A percentile compares a stretch with the other conserved stretches of the same genome.
Evolutionary conservation across 35 echinoderm and acorn worm species (phyloP).

Genomic region (Eucidaris tribuloides): DNA sequence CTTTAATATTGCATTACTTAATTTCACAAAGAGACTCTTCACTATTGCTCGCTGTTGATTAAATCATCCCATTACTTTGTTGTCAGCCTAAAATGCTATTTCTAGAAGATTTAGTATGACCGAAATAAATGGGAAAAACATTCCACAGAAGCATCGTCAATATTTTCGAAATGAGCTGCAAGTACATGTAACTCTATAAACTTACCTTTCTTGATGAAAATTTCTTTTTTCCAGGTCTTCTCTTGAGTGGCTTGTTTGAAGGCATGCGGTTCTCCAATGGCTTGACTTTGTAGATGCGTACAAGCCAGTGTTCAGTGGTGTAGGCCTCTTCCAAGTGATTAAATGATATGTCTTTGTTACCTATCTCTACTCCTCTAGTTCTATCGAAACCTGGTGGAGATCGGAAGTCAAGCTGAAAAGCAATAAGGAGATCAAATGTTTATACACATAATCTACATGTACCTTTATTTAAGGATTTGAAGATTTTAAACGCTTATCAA

Average conservation of each 20-base stretch:
- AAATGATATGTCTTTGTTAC: constrained; percentile 93
- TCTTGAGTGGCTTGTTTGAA: constrained; percentile 22
- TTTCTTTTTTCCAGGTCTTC: constrained; percentile 50
- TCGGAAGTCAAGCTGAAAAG: constrained; percentile 79
- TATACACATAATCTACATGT: no score
- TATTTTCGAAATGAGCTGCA: no score
- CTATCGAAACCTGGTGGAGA: constrained; percentile 92
- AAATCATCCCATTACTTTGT: no score
- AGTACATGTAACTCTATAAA: neutral
- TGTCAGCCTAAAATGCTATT: neutral
- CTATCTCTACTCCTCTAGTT: constrained; percentile 91
- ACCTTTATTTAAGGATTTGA: no score
- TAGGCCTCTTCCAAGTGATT: constrained; percentile 93
- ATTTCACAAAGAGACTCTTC: neutral
- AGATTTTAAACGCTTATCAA: no score
- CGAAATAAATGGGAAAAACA: neutral
- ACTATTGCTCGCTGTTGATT: neutral
- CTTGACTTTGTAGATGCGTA: constrained; percentile 88
- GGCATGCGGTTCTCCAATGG: constrained; percentile 61
- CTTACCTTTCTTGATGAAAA: constrained; percentile 79
- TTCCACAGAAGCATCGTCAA: neutral
- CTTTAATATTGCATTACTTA: no score
- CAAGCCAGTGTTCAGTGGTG: constrained; percentile 93
- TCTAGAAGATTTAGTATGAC: neutral
- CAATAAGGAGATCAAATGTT: no score